phyloP scores from a whole-genome alignment of 1,140 invertebrate species.

The Delia radicum region DNA sequence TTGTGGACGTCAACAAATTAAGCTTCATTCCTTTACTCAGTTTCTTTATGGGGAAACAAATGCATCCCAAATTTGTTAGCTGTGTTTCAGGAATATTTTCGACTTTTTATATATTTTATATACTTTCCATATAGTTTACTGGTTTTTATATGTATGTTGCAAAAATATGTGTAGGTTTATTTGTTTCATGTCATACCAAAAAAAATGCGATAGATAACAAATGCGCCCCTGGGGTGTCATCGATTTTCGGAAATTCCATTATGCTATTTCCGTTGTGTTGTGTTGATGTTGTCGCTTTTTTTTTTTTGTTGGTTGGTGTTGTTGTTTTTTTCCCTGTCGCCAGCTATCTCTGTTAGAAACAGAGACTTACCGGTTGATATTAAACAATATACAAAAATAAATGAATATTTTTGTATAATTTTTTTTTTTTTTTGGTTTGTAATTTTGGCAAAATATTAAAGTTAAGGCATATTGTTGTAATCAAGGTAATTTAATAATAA shows the following conservation, averaged over 20 bases:
- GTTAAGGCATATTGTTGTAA: not conserved
- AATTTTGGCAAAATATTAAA: slow-evolving; percentile 9
- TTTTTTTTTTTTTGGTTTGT: too few species aligned
- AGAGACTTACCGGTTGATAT: not conserved
- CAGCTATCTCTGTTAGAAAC: not conserved
- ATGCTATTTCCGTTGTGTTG: slow-evolving; percentile 19
- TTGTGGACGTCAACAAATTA: not conserved
- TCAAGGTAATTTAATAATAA: not conserved
- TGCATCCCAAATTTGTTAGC: not conserved
- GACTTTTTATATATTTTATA: not conserved
- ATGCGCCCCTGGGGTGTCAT: slow-evolving; percentile 32
- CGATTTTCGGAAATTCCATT: slow-evolving; percentile 33
- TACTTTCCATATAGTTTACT: not conserved
- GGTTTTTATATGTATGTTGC: not conserved
- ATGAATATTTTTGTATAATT: too few species aligned
- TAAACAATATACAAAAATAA: too few species aligned
- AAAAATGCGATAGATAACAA: slow-evolving; percentile 26
- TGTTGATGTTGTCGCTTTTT: slow-evolving; percentile 8
- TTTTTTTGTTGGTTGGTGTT: not conserved
- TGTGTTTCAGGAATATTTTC: not conserved
- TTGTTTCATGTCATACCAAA: slow-evolving; percentile 1
- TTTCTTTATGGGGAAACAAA: not conserved
- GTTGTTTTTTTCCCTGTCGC: not conserved
- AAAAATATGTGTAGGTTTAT: not conserved
- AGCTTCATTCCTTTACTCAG: not conserved